phyloP scores from a whole-genome alignment of 2,888 invertebrate species.

The Leucophenga maculata region DNA sequence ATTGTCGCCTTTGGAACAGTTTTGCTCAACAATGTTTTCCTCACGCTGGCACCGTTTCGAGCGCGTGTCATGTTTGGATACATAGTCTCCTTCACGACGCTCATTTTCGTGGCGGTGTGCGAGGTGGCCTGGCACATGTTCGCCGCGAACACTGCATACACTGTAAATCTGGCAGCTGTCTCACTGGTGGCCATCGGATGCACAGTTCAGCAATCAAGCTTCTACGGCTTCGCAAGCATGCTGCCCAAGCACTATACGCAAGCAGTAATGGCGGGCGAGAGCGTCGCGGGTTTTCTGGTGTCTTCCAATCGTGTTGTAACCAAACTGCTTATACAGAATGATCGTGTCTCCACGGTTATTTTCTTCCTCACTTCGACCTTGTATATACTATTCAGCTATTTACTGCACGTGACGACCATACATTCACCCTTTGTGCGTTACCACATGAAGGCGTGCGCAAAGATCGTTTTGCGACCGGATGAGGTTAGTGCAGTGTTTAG shows the following conservation, averaged over 20 bases:
- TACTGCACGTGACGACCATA: constrained; percentile 84
- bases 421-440: constrained; percentile 87
- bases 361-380: constrained; percentile 88
- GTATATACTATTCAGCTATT: constrained; percentile 83
- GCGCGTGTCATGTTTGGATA: constrained; percentile 91
- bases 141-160: constrained; percentile 83
- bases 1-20: constrained; percentile 91
- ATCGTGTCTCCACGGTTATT: constrained; percentile 86
- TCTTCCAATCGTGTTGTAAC: constrained; percentile 88
- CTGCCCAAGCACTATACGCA: constrained; percentile 90
- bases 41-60: constrained; percentile 86
- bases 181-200: constrained; percentile 90
- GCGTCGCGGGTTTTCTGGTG: constrained; percentile 87
- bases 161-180: constrained; percentile 86
- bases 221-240: constrained; percentile 95
- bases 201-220: constrained; percentile 94
- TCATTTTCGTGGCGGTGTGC: constrained; percentile 87
- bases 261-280: constrained; percentile 96
- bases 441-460: constrained; percentile 84
- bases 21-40: constrained; percentile 85
- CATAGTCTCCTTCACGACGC: constrained; percentile 83
- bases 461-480: constrained; percentile 87
- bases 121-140: constrained; percentile 92
- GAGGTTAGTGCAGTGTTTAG: constrained; percentile 75
- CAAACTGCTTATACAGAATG: constrained; percentile 83